Base-by-base conservation (phyloP, 1,140 invertebrate species). In the Drosophila erecta region DNA sequence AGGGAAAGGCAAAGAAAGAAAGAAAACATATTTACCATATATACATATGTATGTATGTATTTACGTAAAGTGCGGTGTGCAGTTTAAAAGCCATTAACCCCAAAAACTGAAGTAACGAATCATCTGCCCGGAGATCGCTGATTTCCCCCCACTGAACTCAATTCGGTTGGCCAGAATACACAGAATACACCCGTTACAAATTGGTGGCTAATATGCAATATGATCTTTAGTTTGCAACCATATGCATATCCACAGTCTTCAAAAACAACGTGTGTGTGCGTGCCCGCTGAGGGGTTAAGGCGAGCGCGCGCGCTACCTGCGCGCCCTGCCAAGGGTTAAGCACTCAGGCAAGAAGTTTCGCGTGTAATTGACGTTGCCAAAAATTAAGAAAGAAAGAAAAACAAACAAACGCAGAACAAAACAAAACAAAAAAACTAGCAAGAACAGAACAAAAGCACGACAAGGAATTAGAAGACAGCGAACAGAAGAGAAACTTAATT, bases 301-400 rank as follows among this genome's bases (percentile, higher is more conserved):
- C 35, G 27, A 37, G 12, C 10, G 7, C 7, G 22, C 12, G 38
- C 11, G 6, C 37, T 27, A 33, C 37, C 54, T 57, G 24, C 35
- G 7, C 8, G 41, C 41, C 59, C 22, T 60, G 27, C 27, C 20
- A 44, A 35, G 55, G 60, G 55, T 64, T 64, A 64, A 60, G 27
- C 30, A 20, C 15, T 50, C 15, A 15, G 17, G 17, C 41, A 44
- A 20, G 41, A 44, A 44, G 41, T 44, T 58, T 61, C 35, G 60
- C 60, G 60, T 64, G 60, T 64, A 64, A 64, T 64, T 64, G 60
- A 64, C 60, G 60, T 64, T 64, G 60, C 60, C 60, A 50, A 64
- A 64, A 64, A 64, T 60, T 59, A 59, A 64, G 56, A 35, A 51
- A 50, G 47, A 40, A 57, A 43, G 59, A 33, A 61, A 54, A 61